Evolutionary conservation across 2,797 vertebrate genomes (phyloP), one percentile per base, ranked within the genome.

Genomic region (Pseudomugil gertrudae): DNA sequence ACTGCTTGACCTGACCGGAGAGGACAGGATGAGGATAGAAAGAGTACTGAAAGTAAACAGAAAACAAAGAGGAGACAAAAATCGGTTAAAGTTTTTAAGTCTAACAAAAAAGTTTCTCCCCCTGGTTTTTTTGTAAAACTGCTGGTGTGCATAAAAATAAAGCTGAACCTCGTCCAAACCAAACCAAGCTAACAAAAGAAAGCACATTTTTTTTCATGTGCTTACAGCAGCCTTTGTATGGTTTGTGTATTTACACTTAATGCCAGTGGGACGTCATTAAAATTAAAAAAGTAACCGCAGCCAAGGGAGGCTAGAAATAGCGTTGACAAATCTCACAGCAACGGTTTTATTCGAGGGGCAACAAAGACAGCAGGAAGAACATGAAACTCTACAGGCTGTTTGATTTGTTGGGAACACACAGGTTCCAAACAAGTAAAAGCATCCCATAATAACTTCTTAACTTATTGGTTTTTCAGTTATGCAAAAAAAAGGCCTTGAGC

Each of bases 211-310:
- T 73, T 30, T 38, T 29, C 56, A 43, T 48, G 45, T 40, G 27
- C 43, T 61, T 48, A 21, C 29, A 74, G 45, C 55, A 48, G 68
- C 71, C 70, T 69, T 50, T 70, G 54, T 65, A 10, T 53, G 50
- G n/a, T 45, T 61, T 74, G 59, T 70, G 73, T 82, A 70, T 85
- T 82, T 84, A 71, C 72, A 63, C 72, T 73, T 66, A 57, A 86
- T 74, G 36, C 89, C 81, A 73, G 55, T 60, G 89, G 87, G 89
- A 90, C 83, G 66, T 90, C 83, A 92, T 92, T 90, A 92, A 89
- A 89, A 83, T 76, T 63, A 83, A 81, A 78, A 77, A 89, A 74
- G 77, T 67, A 81, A 60, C 72, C 70, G 70, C 33, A 74, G 79
- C 63, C 79, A 47, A 78, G 86, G 86, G 83, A 89, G 73, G n/a